These are phyloP conservation scores for Ibycter americanus DNA, from an alignment of 2,797 vertebrate genomes.

Conservation along the genomic window DNA sequence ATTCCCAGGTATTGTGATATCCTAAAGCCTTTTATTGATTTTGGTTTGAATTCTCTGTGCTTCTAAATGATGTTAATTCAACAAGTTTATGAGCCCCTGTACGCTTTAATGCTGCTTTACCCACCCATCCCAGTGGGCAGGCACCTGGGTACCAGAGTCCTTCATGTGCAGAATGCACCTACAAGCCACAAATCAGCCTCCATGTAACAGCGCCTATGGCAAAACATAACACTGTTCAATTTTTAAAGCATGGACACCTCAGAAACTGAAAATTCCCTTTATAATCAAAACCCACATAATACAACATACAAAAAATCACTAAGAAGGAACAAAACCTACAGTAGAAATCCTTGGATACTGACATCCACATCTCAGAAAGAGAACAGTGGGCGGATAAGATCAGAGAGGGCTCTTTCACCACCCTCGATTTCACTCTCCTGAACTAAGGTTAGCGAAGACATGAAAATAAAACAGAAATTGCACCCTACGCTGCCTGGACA, in stretches of 20 bases:
- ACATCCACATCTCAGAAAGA: not conserved
- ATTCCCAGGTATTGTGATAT: accelerated
- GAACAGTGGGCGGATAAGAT: accelerated
- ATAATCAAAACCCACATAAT: not conserved
- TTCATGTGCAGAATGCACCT: accelerated
- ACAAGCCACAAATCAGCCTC: not conserved
- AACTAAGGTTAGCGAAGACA: not conserved
- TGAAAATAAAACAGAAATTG: not conserved
- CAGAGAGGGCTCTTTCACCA: not conserved
- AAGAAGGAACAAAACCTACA: not conserved
- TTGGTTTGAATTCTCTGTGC: not conserved
- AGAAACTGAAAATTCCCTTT: not conserved
- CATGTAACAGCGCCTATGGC: accelerated
- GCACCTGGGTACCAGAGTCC: not conserved
- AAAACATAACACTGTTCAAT: not conserved
- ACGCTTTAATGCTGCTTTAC: not conserved
- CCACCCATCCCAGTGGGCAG: not conserved
- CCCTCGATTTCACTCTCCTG: not conserved
- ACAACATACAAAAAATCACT: not conserved
- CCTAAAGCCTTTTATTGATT: not conserved
- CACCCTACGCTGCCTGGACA: accelerated
- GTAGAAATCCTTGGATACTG: not conserved
- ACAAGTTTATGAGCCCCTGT: accelerated
- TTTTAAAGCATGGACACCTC: not conserved
- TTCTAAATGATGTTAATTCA: not conserved